These are phyloP conservation scores for Pocota personata DNA, from an alignment of 2,888 invertebrate species.

Conservation along the genomic window DNA sequence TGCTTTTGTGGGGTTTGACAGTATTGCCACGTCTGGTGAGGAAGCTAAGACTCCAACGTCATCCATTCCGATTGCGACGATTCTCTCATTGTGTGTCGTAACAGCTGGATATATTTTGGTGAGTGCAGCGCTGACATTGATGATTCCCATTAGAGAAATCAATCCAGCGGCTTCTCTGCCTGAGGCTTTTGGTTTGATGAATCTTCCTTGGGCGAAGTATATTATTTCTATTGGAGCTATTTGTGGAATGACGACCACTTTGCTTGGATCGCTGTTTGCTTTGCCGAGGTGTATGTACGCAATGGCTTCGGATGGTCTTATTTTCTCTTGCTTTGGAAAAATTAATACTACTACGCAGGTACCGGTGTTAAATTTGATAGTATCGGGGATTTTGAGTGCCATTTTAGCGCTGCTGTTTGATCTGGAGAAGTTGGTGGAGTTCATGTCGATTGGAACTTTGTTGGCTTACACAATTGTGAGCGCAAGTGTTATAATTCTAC, in stretches of 20 bases:
- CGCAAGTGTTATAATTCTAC: constrained; percentile 93
- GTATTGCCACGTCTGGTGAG: constrained; percentile 94
- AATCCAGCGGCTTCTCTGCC: constrained; percentile 91
- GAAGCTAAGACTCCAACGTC: constrained; percentile 91
- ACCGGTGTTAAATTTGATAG: constrained; percentile 89
- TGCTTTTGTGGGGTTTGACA: constrained; percentile 96
- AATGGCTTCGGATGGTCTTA: constrained; percentile 94
- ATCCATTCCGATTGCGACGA: constrained; percentile 93
- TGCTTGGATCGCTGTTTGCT: constrained; percentile 93
- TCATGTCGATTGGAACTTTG: constrained; percentile 96
- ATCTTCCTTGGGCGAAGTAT: constrained; percentile 93
- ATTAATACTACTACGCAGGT: constrained; percentile 92
- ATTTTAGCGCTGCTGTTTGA: constrained; percentile 93
- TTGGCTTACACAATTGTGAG: constrained; percentile 96
- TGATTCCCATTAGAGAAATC: constrained; percentile 90
- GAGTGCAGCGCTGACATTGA: constrained; percentile 90
- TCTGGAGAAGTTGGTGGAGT: constrained; percentile 94
- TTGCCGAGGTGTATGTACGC: constrained; percentile 94
- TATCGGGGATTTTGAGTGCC: constrained; percentile 90
- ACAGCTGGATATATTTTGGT: constrained; percentile 92
- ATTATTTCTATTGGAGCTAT: constrained; percentile 92
- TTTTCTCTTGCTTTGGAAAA: constrained; percentile 91
- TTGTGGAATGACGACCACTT: constrained; percentile 95
- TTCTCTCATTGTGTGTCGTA: constrained; percentile 91
- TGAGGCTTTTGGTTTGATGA: constrained; percentile 89